phyloP scores from a whole-genome alignment of 2,888 invertebrate genomes.

The Gymnoscelis rufifasciata region DNA sequence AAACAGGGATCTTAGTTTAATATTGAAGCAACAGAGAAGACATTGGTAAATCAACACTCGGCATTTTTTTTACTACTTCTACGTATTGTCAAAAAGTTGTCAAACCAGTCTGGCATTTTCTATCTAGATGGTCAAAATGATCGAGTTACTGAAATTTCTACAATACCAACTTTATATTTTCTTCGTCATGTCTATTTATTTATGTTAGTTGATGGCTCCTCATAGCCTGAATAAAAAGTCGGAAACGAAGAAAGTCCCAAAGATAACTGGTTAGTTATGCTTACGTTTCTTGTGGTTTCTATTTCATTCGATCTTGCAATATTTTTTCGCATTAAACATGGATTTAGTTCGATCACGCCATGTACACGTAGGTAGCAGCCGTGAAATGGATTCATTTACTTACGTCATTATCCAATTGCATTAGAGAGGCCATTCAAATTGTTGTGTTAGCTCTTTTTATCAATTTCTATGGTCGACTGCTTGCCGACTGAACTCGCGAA shows the following conservation, averaged over 20 bases:
- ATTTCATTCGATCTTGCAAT: neutral
- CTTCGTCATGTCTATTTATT: neutral
- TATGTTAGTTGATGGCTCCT: neutral
- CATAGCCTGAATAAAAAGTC: neutral
- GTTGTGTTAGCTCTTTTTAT: conserved; percentile 36
- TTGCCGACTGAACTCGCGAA: conserved; percentile 15
- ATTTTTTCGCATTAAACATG: neutral
- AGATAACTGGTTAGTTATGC: neutral
- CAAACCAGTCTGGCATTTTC: neutral
- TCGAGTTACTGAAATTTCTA: too few relatives aligned
- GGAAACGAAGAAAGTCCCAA: neutral
- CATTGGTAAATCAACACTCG: too few relatives aligned
- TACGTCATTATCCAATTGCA: conserved; percentile 54
- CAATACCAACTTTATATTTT: neutral
- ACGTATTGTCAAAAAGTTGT: neutral
- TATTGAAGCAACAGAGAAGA: too few relatives aligned
- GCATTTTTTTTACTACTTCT: too few relatives aligned
- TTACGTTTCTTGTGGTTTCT: neutral
- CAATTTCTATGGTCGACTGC: conserved; percentile 24
- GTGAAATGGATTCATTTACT: conserved; percentile 43
- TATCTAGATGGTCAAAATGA: neutral
- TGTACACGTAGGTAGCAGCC: conserved; percentile 17
- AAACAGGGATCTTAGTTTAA: too few relatives aligned
- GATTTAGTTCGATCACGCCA: conserved; percentile 15
- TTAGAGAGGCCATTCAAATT: conserved; percentile 52